Evolutionary conservation across 1,140 invertebrate species (phyloP).

Genomic region (Papilio aristodemus): DNA sequence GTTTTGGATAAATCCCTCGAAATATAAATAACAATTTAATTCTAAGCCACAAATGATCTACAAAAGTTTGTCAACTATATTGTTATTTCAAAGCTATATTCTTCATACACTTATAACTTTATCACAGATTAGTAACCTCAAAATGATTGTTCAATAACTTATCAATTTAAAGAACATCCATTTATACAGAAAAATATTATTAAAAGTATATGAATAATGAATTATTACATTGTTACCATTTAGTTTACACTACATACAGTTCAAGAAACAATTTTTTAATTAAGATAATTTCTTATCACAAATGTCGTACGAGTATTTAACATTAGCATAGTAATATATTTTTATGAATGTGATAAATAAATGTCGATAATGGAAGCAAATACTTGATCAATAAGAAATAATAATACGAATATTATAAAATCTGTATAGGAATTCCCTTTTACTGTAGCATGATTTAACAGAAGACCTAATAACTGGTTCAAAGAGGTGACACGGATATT

Average conservation of each 20-base stretch:
- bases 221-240: background rate
- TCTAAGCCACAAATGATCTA: background rate
- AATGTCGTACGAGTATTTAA: slow-evolving; percentile 4
- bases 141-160: too few species aligned
- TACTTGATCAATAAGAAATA: background rate
- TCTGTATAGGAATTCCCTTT: too few species aligned
- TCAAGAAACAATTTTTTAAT: slow-evolving; percentile 14
- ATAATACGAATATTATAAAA: background rate
- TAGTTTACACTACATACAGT: background rate
- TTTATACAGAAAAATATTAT: too few species aligned
- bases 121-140: too few species aligned
- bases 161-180: too few species aligned
- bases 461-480: too few species aligned
- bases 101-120: too few species aligned
- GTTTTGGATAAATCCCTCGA: too few species aligned
- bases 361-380: slow-evolving; percentile 2
- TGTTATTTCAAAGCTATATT: too few species aligned
- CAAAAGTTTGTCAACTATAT: background rate
- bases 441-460: too few species aligned
- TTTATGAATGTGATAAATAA: slow-evolving; percentile 3
- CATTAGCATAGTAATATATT: background rate
- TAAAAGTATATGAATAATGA: too few species aligned
- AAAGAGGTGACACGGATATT: too few species aligned
- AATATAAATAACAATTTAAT: background rate
- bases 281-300: slow-evolving; percentile 10